Percentiles rank a stretch among this genome's conserved stretches.
phyloP scores from a whole-genome alignment of 2,888 invertebrate genomes.

The Leucophenga maculata region DNA sequence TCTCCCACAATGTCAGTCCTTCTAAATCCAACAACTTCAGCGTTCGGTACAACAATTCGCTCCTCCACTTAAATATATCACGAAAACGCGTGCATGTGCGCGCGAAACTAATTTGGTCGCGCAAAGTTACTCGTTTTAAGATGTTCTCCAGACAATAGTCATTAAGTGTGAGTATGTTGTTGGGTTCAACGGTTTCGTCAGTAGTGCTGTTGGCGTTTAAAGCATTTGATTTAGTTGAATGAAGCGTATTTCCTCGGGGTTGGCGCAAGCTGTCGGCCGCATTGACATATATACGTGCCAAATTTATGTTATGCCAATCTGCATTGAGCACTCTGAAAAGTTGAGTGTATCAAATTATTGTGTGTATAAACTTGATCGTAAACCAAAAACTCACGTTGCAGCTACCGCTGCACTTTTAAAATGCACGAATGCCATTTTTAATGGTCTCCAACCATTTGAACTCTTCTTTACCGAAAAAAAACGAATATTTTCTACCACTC shows the following conservation, averaged over 20 bases:
- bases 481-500: too few species aligned
- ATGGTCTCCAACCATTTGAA: too few species aligned
- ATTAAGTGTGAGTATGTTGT: constrained; percentile 41
- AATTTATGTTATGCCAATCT: neutral
- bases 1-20: constrained; percentile 49
- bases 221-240: neutral
- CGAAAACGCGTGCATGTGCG: constrained; percentile 51
- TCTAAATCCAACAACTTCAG: constrained; percentile 29
- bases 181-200: neutral
- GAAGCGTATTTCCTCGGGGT: constrained; percentile 37
- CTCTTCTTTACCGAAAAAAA: too few species aligned
- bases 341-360: neutral
- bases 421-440: constrained; percentile 6
- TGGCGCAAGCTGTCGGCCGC: constrained; percentile 54
- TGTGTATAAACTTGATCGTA: neutral
- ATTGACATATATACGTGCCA: constrained; percentile 34
- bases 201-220: too few species aligned
- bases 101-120: constrained; percentile 53
- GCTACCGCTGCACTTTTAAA: constrained; percentile 19
- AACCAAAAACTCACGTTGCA: constrained; percentile 21
- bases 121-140: constrained; percentile 23
- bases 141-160: constrained; percentile 53
- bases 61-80: constrained; percentile 35
- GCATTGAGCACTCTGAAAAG: constrained; percentile 5
- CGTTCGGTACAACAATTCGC: constrained; percentile 34